These are phyloP conservation scores for Anguilla japonica DNA, from an alignment of 2,113 vertebrate species.

Conservation along the genomic window DNA sequence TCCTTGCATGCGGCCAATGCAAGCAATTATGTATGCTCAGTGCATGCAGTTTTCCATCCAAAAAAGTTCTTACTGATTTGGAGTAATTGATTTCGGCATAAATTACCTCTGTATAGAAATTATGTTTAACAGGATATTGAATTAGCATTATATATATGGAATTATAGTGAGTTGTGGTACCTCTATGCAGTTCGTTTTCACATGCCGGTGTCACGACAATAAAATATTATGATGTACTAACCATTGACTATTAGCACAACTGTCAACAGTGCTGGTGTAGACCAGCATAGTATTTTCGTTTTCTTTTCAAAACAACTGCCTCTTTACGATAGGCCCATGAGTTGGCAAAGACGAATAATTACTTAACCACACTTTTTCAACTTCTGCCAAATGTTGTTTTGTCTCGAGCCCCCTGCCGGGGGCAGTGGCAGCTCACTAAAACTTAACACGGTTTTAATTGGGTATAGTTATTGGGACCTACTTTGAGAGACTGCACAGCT, in stretches of 20 bases:
- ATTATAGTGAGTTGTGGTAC: too few relatives aligned
- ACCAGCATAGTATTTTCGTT: conserved; percentile 33
- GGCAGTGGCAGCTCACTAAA: conserved; percentile 53
- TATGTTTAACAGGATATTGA: conserved; percentile 25
- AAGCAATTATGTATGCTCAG: too few relatives aligned
- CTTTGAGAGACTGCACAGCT: conserved; percentile 44
- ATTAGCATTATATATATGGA: not conserved
- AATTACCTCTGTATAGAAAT: not conserved
- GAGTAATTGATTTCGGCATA: conserved; percentile 16
- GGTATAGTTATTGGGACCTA: conserved; percentile 70
- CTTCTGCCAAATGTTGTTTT: conserved; percentile 65
- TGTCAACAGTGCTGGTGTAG: not conserved
- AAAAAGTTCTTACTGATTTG: not conserved
- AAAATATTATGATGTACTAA: not conserved
- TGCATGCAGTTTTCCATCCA: not conserved
- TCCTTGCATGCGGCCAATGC: conserved; percentile 28
- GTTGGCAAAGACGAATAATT: conserved; percentile 53
- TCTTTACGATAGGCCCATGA: conserved; percentile 37
- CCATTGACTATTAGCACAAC: too few relatives aligned
- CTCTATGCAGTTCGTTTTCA: too few relatives aligned
- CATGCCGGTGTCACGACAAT: too few relatives aligned
- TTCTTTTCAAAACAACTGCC: conserved; percentile 35
- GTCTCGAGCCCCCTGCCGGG: conserved; percentile 55
- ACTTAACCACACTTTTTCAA: conserved; percentile 42
- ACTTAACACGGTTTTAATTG: conserved; percentile 67